Evolutionary conservation across 1,140 invertebrate genomes (phyloP).

Genomic region (Polypedilum vanderplanki): DNA sequence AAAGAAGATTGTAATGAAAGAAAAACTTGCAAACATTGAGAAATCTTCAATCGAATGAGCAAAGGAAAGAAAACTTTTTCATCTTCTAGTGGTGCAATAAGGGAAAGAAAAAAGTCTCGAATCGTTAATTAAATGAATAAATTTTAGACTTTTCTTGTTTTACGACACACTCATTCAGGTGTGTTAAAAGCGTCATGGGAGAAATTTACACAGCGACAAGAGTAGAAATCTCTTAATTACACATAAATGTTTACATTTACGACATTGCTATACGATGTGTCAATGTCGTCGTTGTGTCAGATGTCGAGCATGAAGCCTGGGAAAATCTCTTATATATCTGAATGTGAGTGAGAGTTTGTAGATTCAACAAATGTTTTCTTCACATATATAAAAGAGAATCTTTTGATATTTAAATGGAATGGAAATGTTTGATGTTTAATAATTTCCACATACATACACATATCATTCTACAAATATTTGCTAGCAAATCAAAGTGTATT

Average conservation of each 20-base stretch:
- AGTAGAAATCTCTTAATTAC: neutral
- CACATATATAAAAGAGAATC: neutral
- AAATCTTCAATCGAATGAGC: too few species aligned
- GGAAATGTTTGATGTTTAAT: slow-evolving; percentile 7
- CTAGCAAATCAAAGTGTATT: neutral
- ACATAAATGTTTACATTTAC: slow-evolving; percentile 14
- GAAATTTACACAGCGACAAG: too few species aligned
- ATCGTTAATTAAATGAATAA: slow-evolving; percentile 14
- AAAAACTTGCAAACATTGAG: too few species aligned
- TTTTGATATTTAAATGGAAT: neutral
- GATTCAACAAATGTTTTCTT: too few species aligned
- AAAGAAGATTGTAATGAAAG: too few species aligned
- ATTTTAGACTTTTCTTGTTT: neutral
- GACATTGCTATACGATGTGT: neutral
- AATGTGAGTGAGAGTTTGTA: neutral
- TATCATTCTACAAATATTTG: neutral
- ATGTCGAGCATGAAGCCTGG: neutral
- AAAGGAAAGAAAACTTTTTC: too few species aligned
- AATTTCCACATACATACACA: neutral
- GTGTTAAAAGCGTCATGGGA: neutral
- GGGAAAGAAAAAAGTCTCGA: too few species aligned
- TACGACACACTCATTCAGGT: neutral
- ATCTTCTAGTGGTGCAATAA: too few species aligned
- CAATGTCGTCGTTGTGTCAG: neutral
- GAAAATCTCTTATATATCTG: too few species aligned